Percentiles rank a stretch among this genome's conserved stretches.
These are phyloP conservation scores for Patella pellucida DNA, from an alignment of 2,888 invertebrate species.

Conservation along the genomic window DNA sequence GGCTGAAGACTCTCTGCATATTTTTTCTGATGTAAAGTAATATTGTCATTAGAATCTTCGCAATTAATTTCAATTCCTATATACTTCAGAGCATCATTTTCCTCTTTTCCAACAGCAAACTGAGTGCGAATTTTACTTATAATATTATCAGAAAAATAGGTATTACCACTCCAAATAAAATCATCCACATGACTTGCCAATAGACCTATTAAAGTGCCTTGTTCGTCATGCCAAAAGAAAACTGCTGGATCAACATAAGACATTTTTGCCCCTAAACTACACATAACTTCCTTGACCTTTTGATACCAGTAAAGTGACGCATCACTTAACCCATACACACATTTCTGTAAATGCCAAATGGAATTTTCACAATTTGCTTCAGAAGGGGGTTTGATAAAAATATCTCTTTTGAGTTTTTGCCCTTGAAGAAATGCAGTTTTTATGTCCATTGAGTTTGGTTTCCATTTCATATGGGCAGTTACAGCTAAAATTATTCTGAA, in stretches of 20 bases:
- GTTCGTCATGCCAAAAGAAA: slow-evolving; percentile 13
- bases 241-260: slow-evolving; percentile 11
- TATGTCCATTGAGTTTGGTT: slow-evolving; percentile 19
- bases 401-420: not conserved
- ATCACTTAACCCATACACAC: slow-evolving; percentile 9
- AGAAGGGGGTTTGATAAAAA: slow-evolving; percentile 1
- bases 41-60: slow-evolving; percentile 1
- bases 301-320: no score
- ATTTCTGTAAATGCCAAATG: not conserved
- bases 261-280: not conserved
- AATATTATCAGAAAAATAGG: slow-evolving; percentile 13
- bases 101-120: slow-evolving; percentile 21
- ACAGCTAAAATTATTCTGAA: slow-evolving; percentile 21
- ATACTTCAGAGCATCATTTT: slow-evolving; percentile 16
- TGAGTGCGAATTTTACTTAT: slow-evolving; percentile 16
- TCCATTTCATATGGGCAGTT: slow-evolving; percentile 12
- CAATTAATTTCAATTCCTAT: slow-evolving; percentile 18
- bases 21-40: not conserved
- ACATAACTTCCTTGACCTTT: not conserved
- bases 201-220: slow-evolving; percentile 10
- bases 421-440: slow-evolving; percentile 23
- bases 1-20: slow-evolving; percentile 5
- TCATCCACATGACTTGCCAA: slow-evolving; percentile 29
- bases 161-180: slow-evolving; percentile 20
- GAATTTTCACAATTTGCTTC: slow-evolving; percentile 3